Percentiles rank a stretch among this genome's conserved stretches.
Evolutionary conservation across 1,140 invertebrate genomes (phyloP).

Genomic region (Tribolium castaneum): DNA sequence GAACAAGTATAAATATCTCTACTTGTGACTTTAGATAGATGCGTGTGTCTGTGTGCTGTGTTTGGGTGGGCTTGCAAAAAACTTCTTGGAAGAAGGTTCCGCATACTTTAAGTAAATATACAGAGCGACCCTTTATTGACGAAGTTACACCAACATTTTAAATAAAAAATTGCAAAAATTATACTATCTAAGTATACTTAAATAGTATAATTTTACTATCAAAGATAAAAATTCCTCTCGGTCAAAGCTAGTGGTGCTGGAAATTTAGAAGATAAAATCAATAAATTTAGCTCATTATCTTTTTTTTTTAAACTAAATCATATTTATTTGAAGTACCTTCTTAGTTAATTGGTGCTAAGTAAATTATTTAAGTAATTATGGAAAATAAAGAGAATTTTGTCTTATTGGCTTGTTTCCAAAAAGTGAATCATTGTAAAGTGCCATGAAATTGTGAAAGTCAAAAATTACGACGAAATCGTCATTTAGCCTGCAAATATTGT

Average conservation of each 20-base stretch:
- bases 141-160: too few species aligned
- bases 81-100: neutral
- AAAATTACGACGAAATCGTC: too few species aligned
- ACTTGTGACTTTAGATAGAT: neutral
- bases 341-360: neutral
- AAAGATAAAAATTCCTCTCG: too few species aligned
- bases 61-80: neutral
- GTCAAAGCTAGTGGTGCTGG: too few species aligned
- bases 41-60: neutral
- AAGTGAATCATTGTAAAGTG: too few species aligned
- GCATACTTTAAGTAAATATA: neutral
- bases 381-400: neutral
- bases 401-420: too few species aligned
- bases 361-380: neutral
- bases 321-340: neutral
- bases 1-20: neutral
- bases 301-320: neutral
- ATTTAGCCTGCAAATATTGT: neutral
- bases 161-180: too few species aligned
- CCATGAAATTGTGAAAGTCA: too few species aligned
- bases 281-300: too few species aligned
- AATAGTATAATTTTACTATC: too few species aligned
- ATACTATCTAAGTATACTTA: too few species aligned
- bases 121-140: neutral
- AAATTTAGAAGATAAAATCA: too few species aligned